Percentiles rank a stretch among this genome's conserved stretches.
Conservation (phyloP, 2,888 invertebrate species). For the Agrochola litura region DNA sequence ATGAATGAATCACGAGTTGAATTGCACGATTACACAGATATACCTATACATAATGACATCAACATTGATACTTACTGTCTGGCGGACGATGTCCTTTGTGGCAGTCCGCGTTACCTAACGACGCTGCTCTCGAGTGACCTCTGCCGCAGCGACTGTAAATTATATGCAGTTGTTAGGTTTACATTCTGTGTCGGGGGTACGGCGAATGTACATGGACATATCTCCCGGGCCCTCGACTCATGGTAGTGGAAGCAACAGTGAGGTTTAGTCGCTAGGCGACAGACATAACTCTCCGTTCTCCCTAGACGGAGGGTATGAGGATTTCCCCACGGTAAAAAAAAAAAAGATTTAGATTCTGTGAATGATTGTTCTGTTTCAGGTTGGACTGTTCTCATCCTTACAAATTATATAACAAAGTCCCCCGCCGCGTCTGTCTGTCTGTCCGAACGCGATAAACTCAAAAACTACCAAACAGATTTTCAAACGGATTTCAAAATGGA, state of each 20-base stretch:
- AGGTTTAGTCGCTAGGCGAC: not conserved
- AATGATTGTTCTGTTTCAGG: not conserved
- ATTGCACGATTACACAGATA: conserved; percentile 23
- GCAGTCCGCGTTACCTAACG: conserved; percentile 91
- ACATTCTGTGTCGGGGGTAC: not conserved
- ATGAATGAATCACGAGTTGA: conserved; percentile 48
- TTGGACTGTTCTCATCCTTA: not conserved
- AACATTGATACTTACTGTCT: conserved; percentile 79
- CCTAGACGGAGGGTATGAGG: not conserved
- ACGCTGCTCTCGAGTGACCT: conserved; percentile 96
- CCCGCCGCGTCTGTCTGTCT: no score
- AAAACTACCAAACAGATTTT: no score
- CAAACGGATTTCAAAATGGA: no score
- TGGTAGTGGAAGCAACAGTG: not conserved
- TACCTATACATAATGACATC: conserved; percentile 35
- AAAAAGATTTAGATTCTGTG: not conserved
- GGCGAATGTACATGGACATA: not conserved
- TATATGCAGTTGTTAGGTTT: conserved; percentile 20
- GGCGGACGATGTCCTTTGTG: conserved; percentile 85
- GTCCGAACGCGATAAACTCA: no score
- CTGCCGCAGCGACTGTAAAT: conserved; percentile 85
- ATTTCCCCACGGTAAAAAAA: not conserved
- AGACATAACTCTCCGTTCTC: not conserved
- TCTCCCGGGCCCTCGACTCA: not conserved
- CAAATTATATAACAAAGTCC: no score